phyloP scores from a whole-genome alignment of 2,888 invertebrate genomes.

The Trichopria drosophilae region DNA sequence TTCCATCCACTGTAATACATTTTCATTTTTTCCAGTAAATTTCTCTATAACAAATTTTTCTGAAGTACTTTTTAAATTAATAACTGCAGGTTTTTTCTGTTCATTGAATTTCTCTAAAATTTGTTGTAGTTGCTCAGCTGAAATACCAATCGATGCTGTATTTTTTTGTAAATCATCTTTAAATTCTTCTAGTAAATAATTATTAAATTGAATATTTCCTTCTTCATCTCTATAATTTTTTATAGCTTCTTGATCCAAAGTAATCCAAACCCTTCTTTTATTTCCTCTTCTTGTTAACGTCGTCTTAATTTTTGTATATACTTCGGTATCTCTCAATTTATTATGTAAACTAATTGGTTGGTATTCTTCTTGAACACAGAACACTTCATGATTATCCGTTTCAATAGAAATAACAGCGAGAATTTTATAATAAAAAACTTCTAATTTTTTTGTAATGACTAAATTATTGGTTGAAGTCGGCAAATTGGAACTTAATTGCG shows the following conservation, averaged over 20 bases:
- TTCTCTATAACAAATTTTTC: slow-evolving; percentile 36
- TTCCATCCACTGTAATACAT: slow-evolving; percentile 35
- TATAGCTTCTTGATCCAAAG: slow-evolving; percentile 24
- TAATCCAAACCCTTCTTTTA: slow-evolving; percentile 34
- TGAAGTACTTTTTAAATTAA: slow-evolving; percentile 32
- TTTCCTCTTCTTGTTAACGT: slow-evolving; percentile 33
- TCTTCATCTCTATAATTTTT: slow-evolving; percentile 32
- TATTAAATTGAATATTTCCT: slow-evolving; percentile 31
- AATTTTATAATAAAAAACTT: too few relatives aligned
- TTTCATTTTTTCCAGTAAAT: slow-evolving; percentile 31
- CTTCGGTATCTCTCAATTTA: slow-evolving; percentile 20
- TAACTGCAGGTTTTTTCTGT: slow-evolving; percentile 27
- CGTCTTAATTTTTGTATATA: slow-evolving; percentile 31
- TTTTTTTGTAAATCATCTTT: slow-evolving; percentile 3
- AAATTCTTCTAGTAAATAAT: slow-evolving; percentile 22
- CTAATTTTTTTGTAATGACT: too few relatives aligned
- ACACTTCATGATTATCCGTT: slow-evolving; percentile 22
- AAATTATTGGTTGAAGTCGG: too few relatives aligned
- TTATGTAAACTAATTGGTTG: slow-evolving; percentile 24
- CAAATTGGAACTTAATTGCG: too few relatives aligned
- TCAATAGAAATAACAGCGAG: slow-evolving; percentile 23
- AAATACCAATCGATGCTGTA: neutral
- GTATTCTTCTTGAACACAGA: slow-evolving; percentile 24
- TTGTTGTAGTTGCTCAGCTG: slow-evolving; percentile 16
- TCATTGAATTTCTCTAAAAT: slow-evolving; percentile 12